Conservation (phyloP, 2,888 invertebrate species). For the Bombyx huttoni region DNA sequence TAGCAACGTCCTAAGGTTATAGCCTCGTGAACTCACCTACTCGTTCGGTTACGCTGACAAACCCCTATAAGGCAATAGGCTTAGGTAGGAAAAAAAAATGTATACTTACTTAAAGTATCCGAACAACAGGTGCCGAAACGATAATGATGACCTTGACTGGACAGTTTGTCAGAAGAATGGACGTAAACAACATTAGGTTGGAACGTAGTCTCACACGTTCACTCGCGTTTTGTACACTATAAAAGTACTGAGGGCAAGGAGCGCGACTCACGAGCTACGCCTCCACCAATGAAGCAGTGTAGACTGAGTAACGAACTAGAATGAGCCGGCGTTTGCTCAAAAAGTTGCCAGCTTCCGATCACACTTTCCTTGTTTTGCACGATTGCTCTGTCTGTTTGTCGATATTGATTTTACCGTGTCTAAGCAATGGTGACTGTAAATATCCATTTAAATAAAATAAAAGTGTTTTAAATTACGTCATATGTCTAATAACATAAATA, state of each 20-base stretch:
- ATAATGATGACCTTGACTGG: conserved; percentile 49
- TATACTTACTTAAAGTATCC: conserved; percentile 47
- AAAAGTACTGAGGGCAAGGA: conserved; percentile 22
- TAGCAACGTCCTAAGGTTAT: no score
- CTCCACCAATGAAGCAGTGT: conserved; percentile 32
- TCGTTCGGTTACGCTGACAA: no score
- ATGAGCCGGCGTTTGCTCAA: conserved; percentile 27
- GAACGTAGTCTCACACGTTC: conserved; percentile 45
- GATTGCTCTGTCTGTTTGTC: background rate
- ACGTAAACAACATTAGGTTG: conserved; percentile 34
- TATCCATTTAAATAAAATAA: background rate
- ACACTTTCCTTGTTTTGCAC: conserved; percentile 19
- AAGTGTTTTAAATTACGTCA: no score
- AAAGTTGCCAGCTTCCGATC: conserved; percentile 39
- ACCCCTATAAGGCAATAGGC: background rate
- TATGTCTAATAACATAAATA: no score
- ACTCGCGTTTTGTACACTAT: conserved; percentile 43
- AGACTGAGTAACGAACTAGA: conserved; percentile 41
- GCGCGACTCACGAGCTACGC: conserved; percentile 21
- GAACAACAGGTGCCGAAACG: conserved; percentile 61
- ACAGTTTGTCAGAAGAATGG: conserved; percentile 25
- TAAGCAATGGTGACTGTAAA: background rate
- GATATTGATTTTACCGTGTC: background rate
- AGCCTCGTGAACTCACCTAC: no score
- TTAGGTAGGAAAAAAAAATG: conserved; percentile 4